Evolutionary conservation across 2,888 invertebrate genomes (phyloP).

Genomic region (Polydrusus cervinus): DNA sequence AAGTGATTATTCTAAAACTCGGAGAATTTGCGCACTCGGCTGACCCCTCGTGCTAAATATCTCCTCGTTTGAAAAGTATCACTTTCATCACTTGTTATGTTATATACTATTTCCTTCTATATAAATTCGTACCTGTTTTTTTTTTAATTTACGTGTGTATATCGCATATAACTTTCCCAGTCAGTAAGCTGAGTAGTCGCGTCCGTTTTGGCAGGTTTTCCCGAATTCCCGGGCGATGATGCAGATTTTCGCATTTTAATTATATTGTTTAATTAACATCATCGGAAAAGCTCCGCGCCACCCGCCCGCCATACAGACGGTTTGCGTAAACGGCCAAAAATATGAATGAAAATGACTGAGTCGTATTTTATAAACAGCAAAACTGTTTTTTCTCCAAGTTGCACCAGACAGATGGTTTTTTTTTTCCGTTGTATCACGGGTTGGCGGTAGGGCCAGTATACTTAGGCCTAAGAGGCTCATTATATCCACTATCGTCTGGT

Average conservation of each 20-base stretch:
- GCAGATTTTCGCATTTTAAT: conserved; percentile 39
- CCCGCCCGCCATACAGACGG: conserved; percentile 17
- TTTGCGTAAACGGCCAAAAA: conserved; percentile 50
- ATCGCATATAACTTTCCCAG: conserved; percentile 7
- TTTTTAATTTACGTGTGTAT: not conserved
- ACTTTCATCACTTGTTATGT: no score
- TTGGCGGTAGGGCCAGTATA: no score
- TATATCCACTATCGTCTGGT: no score
- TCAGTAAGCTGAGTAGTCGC: conserved; percentile 5
- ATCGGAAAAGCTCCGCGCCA: conserved; percentile 9
- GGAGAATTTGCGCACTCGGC: no score
- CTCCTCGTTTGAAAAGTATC: no score
- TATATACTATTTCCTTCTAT: not conserved
- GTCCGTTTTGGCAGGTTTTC: conserved; percentile 42
- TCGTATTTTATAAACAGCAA: conserved; percentile 38
- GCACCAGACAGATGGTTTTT: no score
- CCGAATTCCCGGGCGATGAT: conserved; percentile 47
- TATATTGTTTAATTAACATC: conserved; percentile 43
- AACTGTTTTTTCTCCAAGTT: not conserved
- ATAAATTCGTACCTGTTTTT: not conserved
- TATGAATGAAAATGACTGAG: conserved; percentile 43
- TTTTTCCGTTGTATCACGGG: no score
- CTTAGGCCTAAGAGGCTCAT: no score
- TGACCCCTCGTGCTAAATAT: no score
- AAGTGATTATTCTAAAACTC: no score